phyloP scores from a whole-genome alignment of 1,140 invertebrate genomes.

The Drosophila triauraria region DNA sequence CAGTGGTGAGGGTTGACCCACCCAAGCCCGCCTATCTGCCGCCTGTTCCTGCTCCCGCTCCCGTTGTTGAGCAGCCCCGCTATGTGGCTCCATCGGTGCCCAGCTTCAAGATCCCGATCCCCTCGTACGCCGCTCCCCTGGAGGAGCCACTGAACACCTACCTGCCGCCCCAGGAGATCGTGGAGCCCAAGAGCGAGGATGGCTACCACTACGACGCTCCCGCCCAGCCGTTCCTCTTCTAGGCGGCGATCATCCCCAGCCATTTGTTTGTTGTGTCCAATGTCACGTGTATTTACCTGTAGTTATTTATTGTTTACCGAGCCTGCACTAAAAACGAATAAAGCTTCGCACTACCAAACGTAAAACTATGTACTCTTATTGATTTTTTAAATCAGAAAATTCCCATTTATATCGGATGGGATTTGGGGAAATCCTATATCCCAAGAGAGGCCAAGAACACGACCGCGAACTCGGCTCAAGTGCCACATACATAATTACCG shows the following conservation, averaged over 20 bases:
- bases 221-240: conserved; percentile 66
- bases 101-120: conserved; percentile 70
- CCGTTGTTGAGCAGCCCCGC: conserved; percentile 14
- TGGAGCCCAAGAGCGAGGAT: conserved; percentile 62
- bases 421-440: conserved; percentile 51
- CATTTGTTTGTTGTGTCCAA: conserved; percentile 51
- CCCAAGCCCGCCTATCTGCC: conserved; percentile 54
- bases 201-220: conserved; percentile 75
- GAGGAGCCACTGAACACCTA: conserved; percentile 63
- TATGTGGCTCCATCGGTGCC: conserved; percentile 37
- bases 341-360: conserved; percentile 36
- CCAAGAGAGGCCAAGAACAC: conserved; percentile 19
- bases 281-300: conserved; percentile 69
- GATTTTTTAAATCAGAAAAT: neutral
- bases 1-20: conserved; percentile 6
- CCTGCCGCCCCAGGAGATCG: conserved; percentile 68
- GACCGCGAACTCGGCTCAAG: conserved; percentile 49
- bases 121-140: conserved; percentile 75
- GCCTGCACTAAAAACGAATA: conserved; percentile 48
- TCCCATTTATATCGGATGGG: neutral
- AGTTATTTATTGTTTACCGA: conserved; percentile 71
- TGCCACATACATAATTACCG: conserved; percentile 62
- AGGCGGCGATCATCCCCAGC: conserved; percentile 33
- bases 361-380: neutral
- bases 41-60: conserved; percentile 25